Base-by-base conservation (phyloP, 2,888 invertebrate species). In the Hydrotaea cyrtoneurina region DNA sequence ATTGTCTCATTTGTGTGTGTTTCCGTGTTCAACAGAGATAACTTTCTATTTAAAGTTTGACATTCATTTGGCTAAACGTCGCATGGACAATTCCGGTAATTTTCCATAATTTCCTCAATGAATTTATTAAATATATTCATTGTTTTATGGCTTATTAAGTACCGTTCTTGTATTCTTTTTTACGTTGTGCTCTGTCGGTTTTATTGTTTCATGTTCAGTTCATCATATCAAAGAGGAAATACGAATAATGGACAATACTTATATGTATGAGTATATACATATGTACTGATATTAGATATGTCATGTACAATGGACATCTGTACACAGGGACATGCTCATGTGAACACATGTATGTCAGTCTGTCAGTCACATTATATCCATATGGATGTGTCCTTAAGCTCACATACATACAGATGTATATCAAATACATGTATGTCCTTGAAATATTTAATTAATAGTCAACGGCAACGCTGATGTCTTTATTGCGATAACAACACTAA, bases 381-480 rank as follows among this genome's bases (percentile, higher is more conserved):
- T 31, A 7, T 31, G 50, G 15, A 36, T 36, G 36, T 64, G 36
- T 36, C 62, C 50, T 50, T 50, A 15, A 50, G 50, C 50, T n/a
- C 2, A n/a, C 15, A 39, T 39, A 39, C 13, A 21, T 31, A 31
- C 15, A 15, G 15, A 26, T 21, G 62, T 13, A 46, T 21, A 23
- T 75, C n/a, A 53, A n/a, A 69, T 71, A 78, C 50, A n/a, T n/a
- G 71, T 55, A 80, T 80, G 86, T 80, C 86, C 83, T 86, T 86
- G 79, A 81, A 86, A 81, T 73, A 80, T 80, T 81, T 83, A 86
- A 81, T 81, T 83, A 86, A 83, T 77, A 86, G 85, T 83, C 83
- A 86, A 78, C 82, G 72, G 13, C 21, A 19, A 23, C 66, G 53
- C 46, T 85, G 79, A 85, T 85, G 57, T 81, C 78, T 69, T 1